Base-by-base conservation (phyloP, 2,113 vertebrate genomes). In the Psilopsiagon aurifrons region DNA sequence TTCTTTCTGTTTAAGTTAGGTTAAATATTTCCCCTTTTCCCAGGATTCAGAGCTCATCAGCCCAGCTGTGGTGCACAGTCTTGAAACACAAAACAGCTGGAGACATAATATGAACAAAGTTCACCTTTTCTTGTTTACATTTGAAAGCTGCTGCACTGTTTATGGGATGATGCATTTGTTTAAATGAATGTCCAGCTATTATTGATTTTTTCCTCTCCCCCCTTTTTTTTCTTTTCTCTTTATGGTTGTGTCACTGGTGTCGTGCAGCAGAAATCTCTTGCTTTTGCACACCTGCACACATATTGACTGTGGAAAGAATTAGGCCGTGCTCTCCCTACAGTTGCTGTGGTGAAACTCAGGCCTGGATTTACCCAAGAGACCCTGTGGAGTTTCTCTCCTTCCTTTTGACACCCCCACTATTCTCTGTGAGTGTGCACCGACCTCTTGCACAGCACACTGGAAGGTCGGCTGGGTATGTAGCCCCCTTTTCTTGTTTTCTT, bases 41-140 rank as follows among this genome's bases (percentile, higher is more conserved):
- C 97, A 98, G 97, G 96, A 97, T 97, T 98, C 94, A 94, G 90
- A 96, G 92, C 96, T 96, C 96, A 95, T 96, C 95, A 91, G 93
- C 69, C 96, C 98, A 98, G 97, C 97, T 98, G 97, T 97, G 93
- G 91, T 55, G 31, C 97, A 80, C 84, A 95, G 93, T 92, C 88
- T 97, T 89, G 92, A 97, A 98, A 98, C 96, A 97, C 88, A 96
- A 97, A 98, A 97, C 98, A 98, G 97, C 97, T 98, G 98, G 98
- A 98, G 95, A 95, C 90, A 95, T 92, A 78, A 96, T 97, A 96
- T 96, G 98, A 98, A 95, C 95, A 95, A 94, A 98, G 97, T 98
- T 98, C 98, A 97, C 98, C 97, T 97, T 97, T 97, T 95, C 90
- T 96, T 98, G 97, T 97, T 98, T 98, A 97, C 92, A 94, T 98